Evolutionary conservation across 2,797 vertebrate species (phyloP), one percentile per base, ranked within the genome.

Genomic region (Podarcis siculus): DNA sequence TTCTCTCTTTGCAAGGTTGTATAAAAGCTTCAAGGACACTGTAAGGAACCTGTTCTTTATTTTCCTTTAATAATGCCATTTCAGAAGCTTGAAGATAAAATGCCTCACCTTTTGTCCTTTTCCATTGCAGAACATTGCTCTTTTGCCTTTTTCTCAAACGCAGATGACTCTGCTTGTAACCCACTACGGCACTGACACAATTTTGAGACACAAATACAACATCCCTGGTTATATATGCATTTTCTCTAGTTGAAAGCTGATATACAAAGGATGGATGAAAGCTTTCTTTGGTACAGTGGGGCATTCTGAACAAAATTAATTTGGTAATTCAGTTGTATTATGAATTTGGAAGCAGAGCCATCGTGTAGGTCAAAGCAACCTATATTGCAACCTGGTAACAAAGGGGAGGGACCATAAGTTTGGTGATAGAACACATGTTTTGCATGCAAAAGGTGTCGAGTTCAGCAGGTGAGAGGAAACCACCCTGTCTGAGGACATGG

Each of bases 21-120:
- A 69, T 88, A 89, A 91, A 79, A 92, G 58, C 92, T 92, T 90
- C n/a, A 91, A 89, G 86, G 72, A 58, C 4, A 4, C 87, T 94
- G 90, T 85, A 92, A 90, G 17, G 35, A 42, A 79, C 67, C 30
- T 90, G 27, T 45, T 92, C 86, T 91, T 90, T 94, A 92, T 90
- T 90, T 94, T 75, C 72, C 69, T 21, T 79, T 89, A 66, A 85
- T 91, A 92, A 92, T 82, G 69, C 2, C 58, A 92, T 55, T 90
- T 79, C 79, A 85, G 86, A 77, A 93, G 85, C 1, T 2, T 80
- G 83, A 93, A 90, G 81, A 67, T 67, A 13, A 90, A 90, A 89
- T 71, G 12, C 15, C 32, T 79, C 64, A 69, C 42, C 42, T 37
- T 69, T 79, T 55, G 85, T 79, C 61, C 66, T 79, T 86, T 86